These are phyloP conservation scores for Drosophila sordidula DNA, from an alignment of 2,888 invertebrate species.

Conservation along the genomic window DNA sequence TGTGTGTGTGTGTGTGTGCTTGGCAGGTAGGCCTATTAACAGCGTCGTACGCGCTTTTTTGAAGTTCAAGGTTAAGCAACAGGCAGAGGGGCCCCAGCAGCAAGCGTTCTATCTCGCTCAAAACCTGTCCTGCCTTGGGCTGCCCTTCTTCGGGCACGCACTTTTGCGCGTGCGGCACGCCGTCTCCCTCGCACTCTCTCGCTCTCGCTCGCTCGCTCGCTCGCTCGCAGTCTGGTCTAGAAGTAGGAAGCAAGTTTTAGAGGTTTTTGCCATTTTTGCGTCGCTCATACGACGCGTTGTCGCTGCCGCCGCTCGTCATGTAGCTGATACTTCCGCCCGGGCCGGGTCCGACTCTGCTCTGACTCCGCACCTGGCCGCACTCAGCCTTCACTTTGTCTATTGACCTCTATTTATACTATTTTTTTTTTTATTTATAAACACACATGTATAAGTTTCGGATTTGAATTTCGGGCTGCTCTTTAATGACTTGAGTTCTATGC, in stretches of 20 bases:
- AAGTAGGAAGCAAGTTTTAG: slow-evolving; percentile 69
- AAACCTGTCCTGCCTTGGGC: slow-evolving; percentile 59
- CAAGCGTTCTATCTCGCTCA: slow-evolving; percentile 14
- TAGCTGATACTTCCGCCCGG: slow-evolving; percentile 65
- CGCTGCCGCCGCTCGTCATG: slow-evolving; percentile 26
- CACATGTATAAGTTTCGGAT: background rate
- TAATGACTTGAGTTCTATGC: no score
- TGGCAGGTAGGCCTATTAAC: slow-evolving; percentile 72
- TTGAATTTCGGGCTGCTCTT: slow-evolving; percentile 5
- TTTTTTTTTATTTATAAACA: background rate
- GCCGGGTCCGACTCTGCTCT: slow-evolving; percentile 25
- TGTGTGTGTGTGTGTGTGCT: slow-evolving; percentile 26
- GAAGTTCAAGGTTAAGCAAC: slow-evolving; percentile 84
- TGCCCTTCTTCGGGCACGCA: slow-evolving; percentile 45
- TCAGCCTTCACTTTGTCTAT: slow-evolving; percentile 82
- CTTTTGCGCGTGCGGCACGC: slow-evolving; percentile 24
- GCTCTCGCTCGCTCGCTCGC: background rate
- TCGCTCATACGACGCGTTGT: slow-evolving; percentile 60
- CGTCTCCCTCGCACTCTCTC: background rate
- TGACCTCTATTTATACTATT: slow-evolving; percentile 74
- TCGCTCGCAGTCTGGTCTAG: slow-evolving; percentile 15
- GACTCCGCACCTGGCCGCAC: slow-evolving; percentile 41
- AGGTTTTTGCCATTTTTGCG: slow-evolving; percentile 37
- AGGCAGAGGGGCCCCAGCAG: slow-evolving; percentile 18
- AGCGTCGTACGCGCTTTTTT: slow-evolving; percentile 67